Percentiles rank a stretch among this genome's conserved stretches.
These are phyloP conservation scores for Sternarchorhynchus goeldii DNA, from an alignment of 2,797 vertebrate genomes.

Conservation along the genomic window DNA sequence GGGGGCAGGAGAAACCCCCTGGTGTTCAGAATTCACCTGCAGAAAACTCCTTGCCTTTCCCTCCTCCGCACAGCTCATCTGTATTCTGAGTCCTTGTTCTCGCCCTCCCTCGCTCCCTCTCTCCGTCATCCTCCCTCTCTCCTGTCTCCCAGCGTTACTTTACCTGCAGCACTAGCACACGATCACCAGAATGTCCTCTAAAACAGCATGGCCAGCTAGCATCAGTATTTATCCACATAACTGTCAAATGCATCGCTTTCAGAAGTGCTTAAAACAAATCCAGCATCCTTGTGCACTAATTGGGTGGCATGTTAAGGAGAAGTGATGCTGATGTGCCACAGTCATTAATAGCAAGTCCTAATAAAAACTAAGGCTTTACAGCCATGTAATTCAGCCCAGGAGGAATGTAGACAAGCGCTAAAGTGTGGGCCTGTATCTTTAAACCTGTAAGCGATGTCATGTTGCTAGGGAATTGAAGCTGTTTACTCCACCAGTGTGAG, in stretches of 20 bases:
- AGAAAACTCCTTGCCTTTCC: conserved; percentile 63
- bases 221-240: no score
- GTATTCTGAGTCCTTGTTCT: conserved; percentile 71
- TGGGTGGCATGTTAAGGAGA: neutral
- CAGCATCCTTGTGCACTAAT: no score
- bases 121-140: conserved; percentile 63
- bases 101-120: conserved; percentile 49
- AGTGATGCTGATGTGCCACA: neutral
- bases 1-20: conserved; percentile 71
- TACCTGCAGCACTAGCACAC: conserved; percentile 72
- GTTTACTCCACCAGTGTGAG: conserved; percentile 68
- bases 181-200: conserved; percentile 6
- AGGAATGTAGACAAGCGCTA: conserved; percentile 40
- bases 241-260: no score
- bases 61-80: conserved; percentile 74
- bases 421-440: conserved; percentile 62
- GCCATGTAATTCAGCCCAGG: neutral
- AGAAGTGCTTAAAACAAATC: no score
- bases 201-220: neutral
- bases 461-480: conserved; percentile 78
- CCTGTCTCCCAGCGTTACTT: conserved; percentile 72
- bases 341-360: no score
- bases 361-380: neutral
- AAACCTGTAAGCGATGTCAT: conserved; percentile 65
- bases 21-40: conserved; percentile 77